Percentiles rank a stretch among this genome's conserved stretches.
Conservation (phyloP, 2,888 invertebrate genomes). For the Leptinotarsa juncta region DNA sequence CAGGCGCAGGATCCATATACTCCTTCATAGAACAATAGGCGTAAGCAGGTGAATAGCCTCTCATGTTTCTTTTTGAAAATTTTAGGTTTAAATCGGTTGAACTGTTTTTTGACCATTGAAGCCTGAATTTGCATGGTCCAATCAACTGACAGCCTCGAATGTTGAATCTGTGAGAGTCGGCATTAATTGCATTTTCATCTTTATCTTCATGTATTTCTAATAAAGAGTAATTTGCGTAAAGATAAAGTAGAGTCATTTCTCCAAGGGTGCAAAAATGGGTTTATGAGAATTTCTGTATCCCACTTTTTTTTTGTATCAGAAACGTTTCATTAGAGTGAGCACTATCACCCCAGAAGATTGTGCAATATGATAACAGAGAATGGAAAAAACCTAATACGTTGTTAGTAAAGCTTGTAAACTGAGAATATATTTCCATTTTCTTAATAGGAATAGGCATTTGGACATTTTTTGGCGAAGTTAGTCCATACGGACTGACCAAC, state of each 20-base stretch:
- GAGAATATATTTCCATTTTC: neutral
- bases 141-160: neutral
- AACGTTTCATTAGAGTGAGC: neutral
- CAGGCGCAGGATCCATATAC: neutral
- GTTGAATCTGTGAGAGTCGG: neutral
- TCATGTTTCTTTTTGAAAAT: neutral
- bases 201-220: slow-evolving; percentile 2
- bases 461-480: neutral
- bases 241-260: slow-evolving; percentile 1
- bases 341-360: neutral
- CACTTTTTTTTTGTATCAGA: neutral
- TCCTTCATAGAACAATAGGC: neutral
- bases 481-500: neutral
- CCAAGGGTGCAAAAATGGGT: neutral
- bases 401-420: neutral
- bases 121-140: neutral
- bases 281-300: neutral
- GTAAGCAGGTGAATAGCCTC: neutral
- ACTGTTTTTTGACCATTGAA: neutral
- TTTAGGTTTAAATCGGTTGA: neutral
- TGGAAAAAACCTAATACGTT: neutral
- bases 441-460: neutral
- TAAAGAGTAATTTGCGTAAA: neutral
- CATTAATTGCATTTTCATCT: neutral
- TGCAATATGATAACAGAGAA: neutral